A percentile compares a stretch with the other conserved stretches of the same genome.
These are phyloP conservation scores for Pedionomus torquatus DNA, from an alignment of 2,113 vertebrate genomes.

Conservation along the genomic window DNA sequence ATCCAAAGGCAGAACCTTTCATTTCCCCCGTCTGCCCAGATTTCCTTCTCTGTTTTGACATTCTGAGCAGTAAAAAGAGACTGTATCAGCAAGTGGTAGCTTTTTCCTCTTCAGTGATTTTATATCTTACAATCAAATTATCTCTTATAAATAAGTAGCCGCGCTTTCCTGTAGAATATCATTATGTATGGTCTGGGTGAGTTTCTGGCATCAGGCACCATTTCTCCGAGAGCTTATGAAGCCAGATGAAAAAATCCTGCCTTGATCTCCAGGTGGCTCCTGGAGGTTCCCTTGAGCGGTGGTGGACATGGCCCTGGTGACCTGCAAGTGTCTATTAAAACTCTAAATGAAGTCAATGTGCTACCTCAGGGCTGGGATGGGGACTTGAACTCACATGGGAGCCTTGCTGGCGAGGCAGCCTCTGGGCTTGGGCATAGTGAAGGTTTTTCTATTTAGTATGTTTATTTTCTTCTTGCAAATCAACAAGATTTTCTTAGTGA, in stretches of 20 bases:
- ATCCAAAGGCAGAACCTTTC: neutral
- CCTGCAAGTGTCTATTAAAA: neutral
- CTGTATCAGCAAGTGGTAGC: neutral
- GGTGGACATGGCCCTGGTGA: neutral
- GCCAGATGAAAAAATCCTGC: neutral
- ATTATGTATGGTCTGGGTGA: neutral
- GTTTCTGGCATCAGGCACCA: rapidly evolving
- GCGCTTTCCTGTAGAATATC: neutral
- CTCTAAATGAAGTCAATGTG: neutral
- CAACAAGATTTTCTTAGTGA: neutral
- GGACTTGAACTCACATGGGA: rapidly evolving
- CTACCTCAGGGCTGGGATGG: rapidly evolving
- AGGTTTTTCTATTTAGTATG: neutral
- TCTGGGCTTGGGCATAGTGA: neutral
- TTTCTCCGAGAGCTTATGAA: neutral
- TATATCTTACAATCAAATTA: neutral
- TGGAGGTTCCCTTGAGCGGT: neutral
- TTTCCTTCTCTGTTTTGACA: neutral
- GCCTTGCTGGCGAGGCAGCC: neutral
- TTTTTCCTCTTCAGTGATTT: neutral
- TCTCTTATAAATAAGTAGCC: neutral
- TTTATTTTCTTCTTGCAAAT: neutral
- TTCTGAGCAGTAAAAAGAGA: neutral
- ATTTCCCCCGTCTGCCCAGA: neutral
- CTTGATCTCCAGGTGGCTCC: neutral